Conservation (phyloP, 2,888 invertebrate genomes). For the Allolobophora icterica region DNA sequence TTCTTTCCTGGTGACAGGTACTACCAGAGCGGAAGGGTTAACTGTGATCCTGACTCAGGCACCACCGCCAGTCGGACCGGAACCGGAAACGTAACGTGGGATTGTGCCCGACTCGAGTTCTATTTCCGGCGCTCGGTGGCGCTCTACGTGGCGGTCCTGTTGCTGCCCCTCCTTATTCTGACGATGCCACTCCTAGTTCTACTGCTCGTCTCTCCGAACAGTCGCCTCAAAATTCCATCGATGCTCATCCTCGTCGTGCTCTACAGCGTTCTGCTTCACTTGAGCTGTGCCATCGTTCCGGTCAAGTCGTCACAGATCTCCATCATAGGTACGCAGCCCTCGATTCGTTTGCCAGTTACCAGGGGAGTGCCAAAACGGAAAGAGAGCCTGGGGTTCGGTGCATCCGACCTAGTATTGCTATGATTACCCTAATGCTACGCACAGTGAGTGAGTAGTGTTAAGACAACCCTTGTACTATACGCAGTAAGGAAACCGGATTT, state of each 20-base stretch:
- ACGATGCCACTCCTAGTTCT: slow-evolving; percentile 34
- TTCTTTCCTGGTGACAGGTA: neutral
- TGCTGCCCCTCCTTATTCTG: slow-evolving; percentile 26
- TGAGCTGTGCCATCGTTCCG: slow-evolving; percentile 29
- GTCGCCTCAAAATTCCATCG: slow-evolving; percentile 28
- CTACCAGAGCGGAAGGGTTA: neutral
- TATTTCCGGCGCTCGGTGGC: slow-evolving; percentile 4
- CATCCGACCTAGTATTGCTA: neutral
- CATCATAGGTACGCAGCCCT: slow-evolving; percentile 4
- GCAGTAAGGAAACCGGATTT: no score
- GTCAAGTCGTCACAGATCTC: slow-evolving; percentile 20
- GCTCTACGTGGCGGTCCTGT: slow-evolving; percentile 28
- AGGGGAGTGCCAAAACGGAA: neutral
- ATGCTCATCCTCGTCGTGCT: slow-evolving; percentile 28
- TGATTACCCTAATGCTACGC: no score
- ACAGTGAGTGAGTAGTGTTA: no score
- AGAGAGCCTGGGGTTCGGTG: neutral
- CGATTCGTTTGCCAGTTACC: neutral
- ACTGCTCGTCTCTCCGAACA: slow-evolving; percentile 30
- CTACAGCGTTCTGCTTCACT: slow-evolving; percentile 33
- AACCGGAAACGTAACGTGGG: neutral
- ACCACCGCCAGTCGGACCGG: neutral
- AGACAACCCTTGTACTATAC: no score
- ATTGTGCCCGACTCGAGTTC: slow-evolving; percentile 23
- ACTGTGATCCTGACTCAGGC: neutral